Evolutionary conservation across 2,113 vertebrate genomes (phyloP), one percentile per base, ranked within the genome.

Genomic region (Pavo muticus): DNA sequence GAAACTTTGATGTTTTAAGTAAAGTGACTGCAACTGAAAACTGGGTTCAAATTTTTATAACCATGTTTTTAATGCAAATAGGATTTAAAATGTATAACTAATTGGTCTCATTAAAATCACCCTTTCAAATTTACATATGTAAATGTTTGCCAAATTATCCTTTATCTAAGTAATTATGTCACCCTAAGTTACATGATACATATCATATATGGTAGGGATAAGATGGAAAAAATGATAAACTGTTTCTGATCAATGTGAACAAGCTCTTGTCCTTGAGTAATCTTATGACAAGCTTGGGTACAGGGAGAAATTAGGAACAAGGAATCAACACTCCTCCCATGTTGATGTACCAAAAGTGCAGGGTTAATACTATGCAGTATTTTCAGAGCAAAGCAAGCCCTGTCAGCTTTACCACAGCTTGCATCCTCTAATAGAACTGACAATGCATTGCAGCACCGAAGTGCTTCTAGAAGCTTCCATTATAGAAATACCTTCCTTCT

Each of bases 131-230:
- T 91, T 73, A 60, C 47, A 47, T 83, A 70, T 35, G 65, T 9
- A 82, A 91, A 44, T 63, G 11, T 82, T 92, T 91, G 64, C 52
- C 86, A 42, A 90, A 80, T 77, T 77, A 90, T 57, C 30, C 40
- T 89, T 89, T 56, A 80, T 75, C 74, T 84, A n/a, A 73, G 54
- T 72, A 89, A 94, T 94, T 87, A 82, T 47, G 64, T 42, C 59
- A 54, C 60, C 21, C 45, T 85, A 61, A 79, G 24, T 61, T 80
- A 85, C 71, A 29, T 3, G 50, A 82, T 70, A 48, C 23, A 7
- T 37, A 82, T 69, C 63, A 45, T 21, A 37, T 19, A 75, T 1
- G 0, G 18, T 35, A 40, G 15, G 4, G 75, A 50, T 85, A 87
- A 89, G 54, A 81, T 48, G 63, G 67, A 93, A 78, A 76, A 9